phyloP scores from a whole-genome alignment of 2,113 vertebrate species.

The Lipotes vexillifer region DNA sequence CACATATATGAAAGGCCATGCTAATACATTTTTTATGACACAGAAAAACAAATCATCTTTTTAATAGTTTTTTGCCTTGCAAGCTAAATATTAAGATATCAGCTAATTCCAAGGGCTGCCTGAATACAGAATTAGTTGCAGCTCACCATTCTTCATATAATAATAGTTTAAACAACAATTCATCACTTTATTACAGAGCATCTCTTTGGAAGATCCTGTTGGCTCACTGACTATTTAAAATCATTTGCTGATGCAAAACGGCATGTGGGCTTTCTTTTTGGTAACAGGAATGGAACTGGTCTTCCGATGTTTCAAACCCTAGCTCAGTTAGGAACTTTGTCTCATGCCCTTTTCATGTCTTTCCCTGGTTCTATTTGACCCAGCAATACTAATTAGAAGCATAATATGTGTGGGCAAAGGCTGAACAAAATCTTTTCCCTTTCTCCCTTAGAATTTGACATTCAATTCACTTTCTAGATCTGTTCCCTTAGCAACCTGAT shows the following conservation, averaged over 20 bases:
- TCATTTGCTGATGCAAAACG: not conserved
- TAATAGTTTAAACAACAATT: not conserved
- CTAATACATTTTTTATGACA: not conserved
- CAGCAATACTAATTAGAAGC: not conserved
- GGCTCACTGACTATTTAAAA: not conserved
- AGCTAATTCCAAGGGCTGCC: not conserved
- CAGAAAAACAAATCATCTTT: not conserved
- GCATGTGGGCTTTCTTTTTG: not conserved
- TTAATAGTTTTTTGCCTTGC: not conserved
- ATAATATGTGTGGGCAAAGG: not conserved
- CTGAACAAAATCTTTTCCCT: slow-evolving; percentile 25
- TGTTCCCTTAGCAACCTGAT: slow-evolving; percentile 5
- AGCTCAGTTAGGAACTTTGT: not conserved
- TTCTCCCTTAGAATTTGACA: not conserved
- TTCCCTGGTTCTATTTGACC: not conserved
- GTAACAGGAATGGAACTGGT: not conserved
- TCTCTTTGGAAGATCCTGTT: not conserved
- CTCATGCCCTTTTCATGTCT: not conserved
- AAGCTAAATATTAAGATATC: not conserved
- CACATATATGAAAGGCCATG: not conserved
- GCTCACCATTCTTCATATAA: not conserved
- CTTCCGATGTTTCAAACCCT: not conserved
- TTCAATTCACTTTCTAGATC: slow-evolving; percentile 30
- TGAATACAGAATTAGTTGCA: not conserved
- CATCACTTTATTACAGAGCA: not conserved